These are phyloP conservation scores for Pangasius sanitwongsei DNA, from an alignment of 2,797 vertebrate species.

Conservation along the genomic window DNA sequence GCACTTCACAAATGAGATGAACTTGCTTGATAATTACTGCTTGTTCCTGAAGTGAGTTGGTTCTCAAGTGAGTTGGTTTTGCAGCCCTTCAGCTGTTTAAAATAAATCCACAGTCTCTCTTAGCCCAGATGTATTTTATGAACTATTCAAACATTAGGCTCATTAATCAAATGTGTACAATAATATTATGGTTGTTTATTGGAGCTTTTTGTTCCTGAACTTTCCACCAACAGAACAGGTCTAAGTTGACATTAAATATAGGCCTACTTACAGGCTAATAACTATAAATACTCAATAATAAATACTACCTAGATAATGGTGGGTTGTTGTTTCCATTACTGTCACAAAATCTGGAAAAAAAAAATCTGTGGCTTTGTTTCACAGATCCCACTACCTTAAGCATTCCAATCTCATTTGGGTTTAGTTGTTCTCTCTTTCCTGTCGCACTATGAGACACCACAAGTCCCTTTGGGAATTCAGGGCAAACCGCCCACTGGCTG, in stretches of 20 bases:
- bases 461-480: not conserved
- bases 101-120: too few species aligned
- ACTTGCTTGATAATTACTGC: not conserved
- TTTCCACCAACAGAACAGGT: not conserved
- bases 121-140: not conserved
- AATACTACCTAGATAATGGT: not conserved
- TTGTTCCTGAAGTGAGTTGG: not conserved
- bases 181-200: not conserved
- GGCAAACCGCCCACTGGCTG: not conserved
- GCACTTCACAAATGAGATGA: not conserved
- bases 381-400: not conserved
- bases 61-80: not conserved
- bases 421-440: not conserved
- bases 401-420: not conserved
- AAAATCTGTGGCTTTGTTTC: not conserved
- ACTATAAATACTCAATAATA: not conserved
- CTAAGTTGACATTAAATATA: not conserved
- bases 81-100: constrained; percentile 1
- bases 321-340: not conserved
- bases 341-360: not conserved
- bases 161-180: constrained; percentile 1
- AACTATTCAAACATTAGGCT: not conserved
- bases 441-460: not conserved
- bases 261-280: not conserved
- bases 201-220: not conserved